Conservation (phyloP, 2,797 vertebrate genomes). For the Sebastolobus altivelis region DNA sequence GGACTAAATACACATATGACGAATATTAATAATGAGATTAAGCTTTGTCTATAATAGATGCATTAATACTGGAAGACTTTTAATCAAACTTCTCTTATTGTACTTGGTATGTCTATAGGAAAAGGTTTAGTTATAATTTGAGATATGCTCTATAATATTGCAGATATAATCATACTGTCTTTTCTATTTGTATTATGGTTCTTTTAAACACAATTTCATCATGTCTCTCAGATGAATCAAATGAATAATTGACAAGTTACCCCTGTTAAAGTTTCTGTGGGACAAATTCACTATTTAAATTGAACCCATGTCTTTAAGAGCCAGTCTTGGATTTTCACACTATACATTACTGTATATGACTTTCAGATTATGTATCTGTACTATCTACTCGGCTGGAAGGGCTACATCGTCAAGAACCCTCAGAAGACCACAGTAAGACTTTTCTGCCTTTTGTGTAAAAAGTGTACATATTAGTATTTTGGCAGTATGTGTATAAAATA, state of each 20-base stretch:
- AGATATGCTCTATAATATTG: neutral
- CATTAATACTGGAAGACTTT: neutral
- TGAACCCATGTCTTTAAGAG: neutral
- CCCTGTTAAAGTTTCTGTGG: neutral
- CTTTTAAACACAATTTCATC: neutral
- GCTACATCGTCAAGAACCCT: slow-evolving; percentile 85
- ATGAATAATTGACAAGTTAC: neutral
- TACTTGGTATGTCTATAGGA: neutral
- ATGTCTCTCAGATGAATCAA: neutral
- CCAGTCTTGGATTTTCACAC: neutral
- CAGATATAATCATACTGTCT: neutral
- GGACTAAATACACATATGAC: neutral
- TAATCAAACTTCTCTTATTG: neutral
- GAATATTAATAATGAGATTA: neutral
- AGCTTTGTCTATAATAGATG: neutral
- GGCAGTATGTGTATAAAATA: neutral
- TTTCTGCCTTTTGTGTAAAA: neutral
- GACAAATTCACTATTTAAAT: neutral
- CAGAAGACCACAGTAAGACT: slow-evolving; percentile 80
- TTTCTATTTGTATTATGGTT: neutral
- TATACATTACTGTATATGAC: neutral
- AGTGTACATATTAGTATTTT: neutral
- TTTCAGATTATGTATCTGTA: slow-evolving; percentile 90
- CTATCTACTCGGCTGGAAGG: slow-evolving; percentile 89
- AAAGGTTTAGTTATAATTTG: neutral